A percentile compares a stretch with the other conserved stretches of the same genome.
Evolutionary conservation across 2,113 vertebrate genomes (phyloP).

Genomic region (Heterotis niloticus): DNA sequence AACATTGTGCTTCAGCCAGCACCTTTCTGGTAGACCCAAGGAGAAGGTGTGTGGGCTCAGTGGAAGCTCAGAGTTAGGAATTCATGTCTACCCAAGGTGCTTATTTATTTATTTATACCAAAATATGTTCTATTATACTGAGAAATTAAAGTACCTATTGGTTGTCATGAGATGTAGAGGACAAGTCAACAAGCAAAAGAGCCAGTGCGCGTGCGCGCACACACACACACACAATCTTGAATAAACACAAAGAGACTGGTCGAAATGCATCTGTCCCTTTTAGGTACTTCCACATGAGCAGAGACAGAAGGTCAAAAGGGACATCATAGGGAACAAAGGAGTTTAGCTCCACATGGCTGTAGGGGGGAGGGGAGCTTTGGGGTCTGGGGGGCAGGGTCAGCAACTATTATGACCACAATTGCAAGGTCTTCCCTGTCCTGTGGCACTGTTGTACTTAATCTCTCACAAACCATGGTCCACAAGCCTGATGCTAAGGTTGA

Average conservation of each 20-base stretch:
- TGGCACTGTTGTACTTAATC: background rate
- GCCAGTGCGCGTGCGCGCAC: background rate
- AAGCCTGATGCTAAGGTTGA: background rate
- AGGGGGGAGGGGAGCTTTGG: slow-evolving; percentile 30
- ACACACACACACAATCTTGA: slow-evolving; percentile 19
- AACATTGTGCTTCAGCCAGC: no score
- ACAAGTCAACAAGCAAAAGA: slow-evolving; percentile 10
- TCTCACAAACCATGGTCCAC: background rate
- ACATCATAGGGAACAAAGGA: slow-evolving; percentile 43
- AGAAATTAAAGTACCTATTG: background rate
- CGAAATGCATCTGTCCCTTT: slow-evolving; percentile 45
- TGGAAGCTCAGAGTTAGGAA: no score
- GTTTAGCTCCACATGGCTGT: slow-evolving; percentile 37
- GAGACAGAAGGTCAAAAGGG: slow-evolving; percentile 50
- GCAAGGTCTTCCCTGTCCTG: no score
- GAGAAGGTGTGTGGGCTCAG: no score
- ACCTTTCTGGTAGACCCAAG: no score
- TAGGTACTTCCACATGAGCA: slow-evolving; percentile 44
- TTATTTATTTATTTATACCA: no score
- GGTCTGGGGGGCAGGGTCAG: background rate
- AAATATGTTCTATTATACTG: no score
- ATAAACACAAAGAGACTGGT: slow-evolving; percentile 37
- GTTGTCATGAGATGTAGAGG: background rate
- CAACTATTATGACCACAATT: background rate
- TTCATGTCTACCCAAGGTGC: no score